Conservation (phyloP, 2,113 vertebrate genomes). For the Craseonycteris thonglongyai region DNA sequence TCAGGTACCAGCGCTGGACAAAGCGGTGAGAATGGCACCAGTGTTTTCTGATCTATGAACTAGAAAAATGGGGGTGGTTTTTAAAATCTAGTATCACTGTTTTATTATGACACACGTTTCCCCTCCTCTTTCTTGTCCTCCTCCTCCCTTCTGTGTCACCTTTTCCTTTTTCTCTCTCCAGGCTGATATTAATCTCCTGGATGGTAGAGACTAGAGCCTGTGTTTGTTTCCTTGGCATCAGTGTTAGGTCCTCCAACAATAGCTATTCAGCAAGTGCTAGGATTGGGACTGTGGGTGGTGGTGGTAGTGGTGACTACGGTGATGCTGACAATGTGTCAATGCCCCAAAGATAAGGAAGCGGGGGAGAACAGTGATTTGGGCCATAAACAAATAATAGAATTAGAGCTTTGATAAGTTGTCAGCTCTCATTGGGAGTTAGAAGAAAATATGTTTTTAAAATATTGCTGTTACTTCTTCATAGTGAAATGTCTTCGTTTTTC, state of each 20-base stretch:
- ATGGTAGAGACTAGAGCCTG: background rate
- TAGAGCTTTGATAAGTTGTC: background rate
- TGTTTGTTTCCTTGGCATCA: background rate
- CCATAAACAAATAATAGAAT: background rate
- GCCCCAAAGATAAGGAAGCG: background rate
- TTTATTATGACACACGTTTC: background rate
- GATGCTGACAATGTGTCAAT: background rate
- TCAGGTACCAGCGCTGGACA: background rate
- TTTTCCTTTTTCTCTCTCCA: background rate
- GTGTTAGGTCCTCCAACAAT: background rate
- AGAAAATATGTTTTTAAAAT: slow-evolving; percentile 15
- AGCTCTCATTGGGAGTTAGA: background rate
- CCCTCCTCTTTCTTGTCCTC: background rate
- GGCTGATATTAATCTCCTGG: background rate
- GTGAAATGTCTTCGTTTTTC: background rate
- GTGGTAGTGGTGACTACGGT: background rate
- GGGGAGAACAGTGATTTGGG: background rate
- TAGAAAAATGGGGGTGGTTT: background rate
- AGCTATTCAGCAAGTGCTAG: background rate
- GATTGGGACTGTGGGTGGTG: background rate
- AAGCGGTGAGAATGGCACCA: background rate
- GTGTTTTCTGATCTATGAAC: background rate
- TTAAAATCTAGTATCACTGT: background rate
- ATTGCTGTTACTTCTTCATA: background rate
- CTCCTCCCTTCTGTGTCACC: background rate